Conservation (phyloP, 1,140 invertebrate species). For the Atta colombica region DNA sequence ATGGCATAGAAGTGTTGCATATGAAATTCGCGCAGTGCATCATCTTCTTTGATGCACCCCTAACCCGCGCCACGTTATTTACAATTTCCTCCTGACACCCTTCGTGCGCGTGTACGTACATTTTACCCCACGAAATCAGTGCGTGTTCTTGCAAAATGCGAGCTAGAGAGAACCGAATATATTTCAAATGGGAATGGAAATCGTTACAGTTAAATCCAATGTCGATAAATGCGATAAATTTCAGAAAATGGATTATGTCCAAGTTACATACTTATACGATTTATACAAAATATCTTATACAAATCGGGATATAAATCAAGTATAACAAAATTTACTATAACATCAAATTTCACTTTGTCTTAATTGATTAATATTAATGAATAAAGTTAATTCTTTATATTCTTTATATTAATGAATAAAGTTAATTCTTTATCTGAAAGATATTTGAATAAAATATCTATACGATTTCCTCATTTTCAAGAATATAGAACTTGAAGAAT, state of each 20-base stretch:
- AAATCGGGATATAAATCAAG: not conserved
- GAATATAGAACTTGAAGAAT: not conserved
- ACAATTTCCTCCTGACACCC: conserved; percentile 55
- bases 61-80: conserved; percentile 54
- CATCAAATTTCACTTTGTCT: too few relatives aligned
- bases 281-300: not conserved
- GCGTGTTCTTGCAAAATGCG: conserved; percentile 20
- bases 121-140: conserved; percentile 31
- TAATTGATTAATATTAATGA: not conserved
- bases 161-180: conserved; percentile 12
- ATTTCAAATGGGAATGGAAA: conserved; percentile 11
- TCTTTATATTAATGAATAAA: not conserved
- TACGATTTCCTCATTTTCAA: not conserved
- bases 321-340: not conserved
- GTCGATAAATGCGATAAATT: conserved; percentile 12
- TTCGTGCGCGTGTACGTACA: not conserved
- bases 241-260: not conserved
- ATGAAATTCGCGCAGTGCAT: conserved; percentile 70
- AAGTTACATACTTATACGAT: not conserved
- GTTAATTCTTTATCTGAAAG: not conserved
- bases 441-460: not conserved
- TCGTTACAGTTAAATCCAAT: conserved; percentile 12
- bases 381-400: not conserved
- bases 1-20: conserved; percentile 70
- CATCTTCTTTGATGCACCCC: conserved; percentile 69